Evolutionary conservation across 2,888 invertebrate genomes (phyloP), one percentile per base, ranked within the genome.

Genomic region (Luperina testacea): DNA sequence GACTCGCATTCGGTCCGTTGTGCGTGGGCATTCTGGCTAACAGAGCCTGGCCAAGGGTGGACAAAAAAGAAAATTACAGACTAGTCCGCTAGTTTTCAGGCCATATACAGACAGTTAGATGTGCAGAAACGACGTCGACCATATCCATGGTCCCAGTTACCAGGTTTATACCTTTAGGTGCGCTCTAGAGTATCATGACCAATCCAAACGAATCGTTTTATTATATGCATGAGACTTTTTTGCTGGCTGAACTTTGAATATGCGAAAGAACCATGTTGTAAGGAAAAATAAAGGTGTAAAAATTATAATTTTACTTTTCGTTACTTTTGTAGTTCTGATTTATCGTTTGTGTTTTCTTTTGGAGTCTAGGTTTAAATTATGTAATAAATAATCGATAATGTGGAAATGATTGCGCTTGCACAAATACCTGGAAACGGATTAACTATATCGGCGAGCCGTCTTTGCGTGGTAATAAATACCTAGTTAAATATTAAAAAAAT

Each of bases 151-250:
- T 90, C 88, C 88, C 90, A 85, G 90, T 88, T 81, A 87, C 90
- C 92, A 92, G 92, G 92, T 93, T 93, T 93, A 94, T 94, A 92
- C 90, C 90, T 92, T 92, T 92, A 91, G 92, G 90, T 89, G 86
- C 87, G 90, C 91, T 89, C 87, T 81, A 80, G 88, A 91, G 90
- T 90, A 91, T 92, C 91, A 93, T 92, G 90, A 88, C 89, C 92
- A 90, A 92, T 92, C 86, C 88, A 88, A 91, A 92, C 90, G 90
- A 91, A 93, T 91, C 92, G 91, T 91, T 94, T 92, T 92, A 92
- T 91, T 92, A 91, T 90, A 90, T 89, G 87, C 84, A 88, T 90
- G 83, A 79, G 81, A 81, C 77, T 85, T 89, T 91, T 86, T 88
- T 82, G 63, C 76, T 79, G 67, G 74, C 74, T 80, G 74, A 82